Evolutionary conservation across 2,113 vertebrate genomes (phyloP).

Genomic region (Cyprinodon variegatus): DNA sequence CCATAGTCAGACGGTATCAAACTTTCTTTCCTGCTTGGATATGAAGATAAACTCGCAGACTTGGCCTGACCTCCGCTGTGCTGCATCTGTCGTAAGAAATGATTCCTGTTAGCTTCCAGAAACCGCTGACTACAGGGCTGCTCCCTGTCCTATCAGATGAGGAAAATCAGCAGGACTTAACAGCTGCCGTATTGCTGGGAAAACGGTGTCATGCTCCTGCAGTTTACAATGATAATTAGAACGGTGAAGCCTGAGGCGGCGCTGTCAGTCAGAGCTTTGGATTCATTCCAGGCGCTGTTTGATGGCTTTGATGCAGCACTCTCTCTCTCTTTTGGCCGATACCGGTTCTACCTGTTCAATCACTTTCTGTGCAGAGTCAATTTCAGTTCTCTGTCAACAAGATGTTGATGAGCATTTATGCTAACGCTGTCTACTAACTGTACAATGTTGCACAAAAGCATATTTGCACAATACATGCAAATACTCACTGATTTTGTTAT

Average conservation of each 20-base stretch:
- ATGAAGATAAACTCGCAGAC: neutral
- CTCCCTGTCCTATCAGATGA: neutral
- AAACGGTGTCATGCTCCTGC: slow-evolving; percentile 18
- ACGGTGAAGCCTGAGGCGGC: slow-evolving; percentile 22
- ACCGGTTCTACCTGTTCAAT: slow-evolving; percentile 59
- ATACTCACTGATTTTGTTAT: neutral
- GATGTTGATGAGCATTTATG: neutral
- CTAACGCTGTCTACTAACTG: neutral
- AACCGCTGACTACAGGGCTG: neutral
- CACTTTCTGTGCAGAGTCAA: slow-evolving; percentile 39
- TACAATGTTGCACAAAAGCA: too few species aligned
- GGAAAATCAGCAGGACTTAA: neutral
- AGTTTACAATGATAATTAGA: slow-evolving; percentile 41
- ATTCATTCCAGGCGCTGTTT: neutral
- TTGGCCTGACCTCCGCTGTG: slow-evolving; percentile 10
- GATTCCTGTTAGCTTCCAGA: slow-evolving; percentile 6
- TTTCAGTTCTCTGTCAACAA: slow-evolving; percentile 31
- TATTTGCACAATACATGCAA: neutral
- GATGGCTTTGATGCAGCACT: neutral
- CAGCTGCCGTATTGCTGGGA: slow-evolving; percentile 5
- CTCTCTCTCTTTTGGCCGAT: neutral
- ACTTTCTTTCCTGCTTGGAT: neutral
- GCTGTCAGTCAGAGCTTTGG: slow-evolving; percentile 22
- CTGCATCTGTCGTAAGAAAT: neutral
- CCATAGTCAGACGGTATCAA: slow-evolving; percentile 4